phyloP scores from a whole-genome alignment of 2,113 vertebrate species.

The Lipophrys pholis region DNA sequence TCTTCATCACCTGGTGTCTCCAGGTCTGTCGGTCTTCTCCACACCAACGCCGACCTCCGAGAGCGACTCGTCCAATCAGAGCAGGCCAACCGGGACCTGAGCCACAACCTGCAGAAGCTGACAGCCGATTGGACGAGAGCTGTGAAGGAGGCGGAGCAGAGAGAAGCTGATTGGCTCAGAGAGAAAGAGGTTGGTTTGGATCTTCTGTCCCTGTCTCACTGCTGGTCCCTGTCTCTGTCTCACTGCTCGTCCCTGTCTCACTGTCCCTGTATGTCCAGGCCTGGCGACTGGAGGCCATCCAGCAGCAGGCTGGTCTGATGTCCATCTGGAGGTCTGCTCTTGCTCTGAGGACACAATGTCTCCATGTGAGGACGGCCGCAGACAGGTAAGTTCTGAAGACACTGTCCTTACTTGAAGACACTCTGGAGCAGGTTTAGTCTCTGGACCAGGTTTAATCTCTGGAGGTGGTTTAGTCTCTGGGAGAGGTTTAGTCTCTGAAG shows the following conservation, averaged over 20 bases:
- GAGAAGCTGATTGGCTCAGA: constrained; percentile 84
- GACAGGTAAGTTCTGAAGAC: constrained; percentile 82
- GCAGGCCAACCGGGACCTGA: constrained; percentile 83
- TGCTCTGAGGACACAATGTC: constrained; percentile 85
- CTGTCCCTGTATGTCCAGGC: constrained; percentile 70
- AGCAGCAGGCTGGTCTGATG: constrained; percentile 83
- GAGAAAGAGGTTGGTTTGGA: constrained; percentile 81
- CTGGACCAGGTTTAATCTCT: too few relatives aligned
- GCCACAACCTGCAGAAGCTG: constrained; percentile 87
- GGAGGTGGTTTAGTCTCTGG: too few relatives aligned
- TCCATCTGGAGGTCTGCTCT: constrained; percentile 87
- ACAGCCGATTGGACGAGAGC: constrained; percentile 89
- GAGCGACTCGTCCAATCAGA: constrained; percentile 86
- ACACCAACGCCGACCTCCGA: constrained; percentile 85
- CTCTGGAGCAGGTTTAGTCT: too few relatives aligned
- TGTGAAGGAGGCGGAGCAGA: constrained; percentile 84
- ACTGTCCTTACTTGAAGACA: too few relatives aligned
- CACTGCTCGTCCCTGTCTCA: too few relatives aligned
- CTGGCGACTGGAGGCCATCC: constrained; percentile 74
- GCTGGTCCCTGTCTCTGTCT: not conserved
- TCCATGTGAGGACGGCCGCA: constrained; percentile 88
- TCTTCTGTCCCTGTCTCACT: too few relatives aligned
- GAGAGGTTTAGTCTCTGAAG: too few relatives aligned
- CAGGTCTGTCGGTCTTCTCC: constrained; percentile 86
- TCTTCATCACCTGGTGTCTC: not conserved